Percentiles rank a stretch among this genome's conserved stretches.
Evolutionary conservation across 2,888 invertebrate genomes (phyloP).

Genomic region (Cerastoderma edule): DNA sequence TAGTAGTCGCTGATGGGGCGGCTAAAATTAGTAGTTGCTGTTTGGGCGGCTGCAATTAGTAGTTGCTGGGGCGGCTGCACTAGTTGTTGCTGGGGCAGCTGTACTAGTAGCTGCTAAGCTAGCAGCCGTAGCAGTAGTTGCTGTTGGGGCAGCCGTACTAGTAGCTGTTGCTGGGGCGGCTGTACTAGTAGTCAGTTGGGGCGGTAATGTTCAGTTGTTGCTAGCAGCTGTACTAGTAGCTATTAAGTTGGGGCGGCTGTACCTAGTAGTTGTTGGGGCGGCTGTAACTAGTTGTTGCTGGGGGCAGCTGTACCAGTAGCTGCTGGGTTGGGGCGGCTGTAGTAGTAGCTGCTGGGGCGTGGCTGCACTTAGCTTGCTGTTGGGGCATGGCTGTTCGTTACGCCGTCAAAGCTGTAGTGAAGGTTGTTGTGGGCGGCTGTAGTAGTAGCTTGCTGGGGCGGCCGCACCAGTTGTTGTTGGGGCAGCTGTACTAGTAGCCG

Average conservation of each 20-base stretch:
- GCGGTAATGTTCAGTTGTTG: too few species aligned
- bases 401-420: neutral
- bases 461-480: slow-evolving; percentile 14
- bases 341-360: neutral
- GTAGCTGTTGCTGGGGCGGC: neutral
- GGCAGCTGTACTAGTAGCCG: neutral
- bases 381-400: neutral
- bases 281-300: neutral
- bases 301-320: slow-evolving; percentile 1
- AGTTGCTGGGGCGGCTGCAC: neutral
- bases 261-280: neutral
- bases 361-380: neutral
- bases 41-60: neutral
- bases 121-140: neutral
- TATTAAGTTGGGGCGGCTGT: neutral
- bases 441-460: neutral
- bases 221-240: neutral
- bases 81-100: neutral
- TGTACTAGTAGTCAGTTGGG: too few species aligned
- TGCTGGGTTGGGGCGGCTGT: neutral
- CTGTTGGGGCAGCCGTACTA: neutral
- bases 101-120: neutral
- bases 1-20: neutral
- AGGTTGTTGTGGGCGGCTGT: slow-evolving; percentile 6
- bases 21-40: neutral